Evolutionary conservation across 2,113 vertebrate species (phyloP).

Genomic region (Trogon surrucura): DNA sequence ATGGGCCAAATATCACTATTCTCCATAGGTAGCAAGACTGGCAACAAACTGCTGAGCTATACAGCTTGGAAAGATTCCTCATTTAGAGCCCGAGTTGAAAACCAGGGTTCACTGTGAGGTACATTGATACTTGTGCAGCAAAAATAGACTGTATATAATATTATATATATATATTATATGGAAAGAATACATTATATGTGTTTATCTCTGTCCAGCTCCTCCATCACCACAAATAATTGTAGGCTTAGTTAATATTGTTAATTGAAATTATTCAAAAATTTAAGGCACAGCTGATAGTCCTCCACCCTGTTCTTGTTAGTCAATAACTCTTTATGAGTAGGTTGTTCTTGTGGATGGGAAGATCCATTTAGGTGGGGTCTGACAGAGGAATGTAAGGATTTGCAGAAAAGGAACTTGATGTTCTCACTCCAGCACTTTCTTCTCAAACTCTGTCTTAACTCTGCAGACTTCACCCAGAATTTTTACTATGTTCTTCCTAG

Average conservation of each 20-base stretch:
- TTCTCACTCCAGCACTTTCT: neutral
- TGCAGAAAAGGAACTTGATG: neutral
- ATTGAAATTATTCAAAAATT: neutral
- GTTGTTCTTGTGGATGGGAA: neutral
- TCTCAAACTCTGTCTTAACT: neutral
- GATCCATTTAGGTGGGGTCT: neutral
- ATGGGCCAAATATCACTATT: neutral
- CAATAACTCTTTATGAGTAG: neutral
- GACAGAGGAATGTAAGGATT: neutral
- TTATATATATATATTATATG: too few relatives aligned
- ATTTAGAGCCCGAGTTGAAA: neutral
- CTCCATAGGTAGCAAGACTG: neutral
- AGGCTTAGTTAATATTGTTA: neutral
- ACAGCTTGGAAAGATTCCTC: neutral
- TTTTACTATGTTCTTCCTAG: neutral
- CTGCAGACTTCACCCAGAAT: neutral
- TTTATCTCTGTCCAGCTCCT: neutral
- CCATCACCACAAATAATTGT: neutral
- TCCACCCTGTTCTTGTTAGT: neutral
- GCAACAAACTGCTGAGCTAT: neutral
- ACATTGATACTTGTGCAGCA: neutral
- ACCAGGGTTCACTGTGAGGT: neutral
- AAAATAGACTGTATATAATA: neutral
- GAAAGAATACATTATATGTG: neutral
- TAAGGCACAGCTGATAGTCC: neutral